These are phyloP conservation scores for Polydrusus pterygomalis DNA, from an alignment of 2,888 invertebrate genomes.

Conservation along the genomic window DNA sequence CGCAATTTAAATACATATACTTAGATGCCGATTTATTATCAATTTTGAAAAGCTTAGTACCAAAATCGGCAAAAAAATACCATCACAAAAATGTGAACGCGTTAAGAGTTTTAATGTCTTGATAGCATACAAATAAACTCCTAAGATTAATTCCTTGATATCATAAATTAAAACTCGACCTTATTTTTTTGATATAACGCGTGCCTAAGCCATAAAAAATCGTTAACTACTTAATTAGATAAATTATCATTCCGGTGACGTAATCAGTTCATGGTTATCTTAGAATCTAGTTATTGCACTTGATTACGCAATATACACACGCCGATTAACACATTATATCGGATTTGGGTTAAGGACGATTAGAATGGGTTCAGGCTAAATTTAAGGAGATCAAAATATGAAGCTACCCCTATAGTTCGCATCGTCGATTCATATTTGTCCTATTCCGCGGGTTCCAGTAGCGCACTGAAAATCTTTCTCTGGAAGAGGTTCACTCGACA, in stretches of 20 bases:
- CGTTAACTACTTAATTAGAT: slow-evolving; percentile 33
- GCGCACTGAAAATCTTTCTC: no score
- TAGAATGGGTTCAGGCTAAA: background rate
- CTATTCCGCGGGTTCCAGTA: no score
- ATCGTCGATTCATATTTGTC: no score
- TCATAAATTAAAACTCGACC: background rate
- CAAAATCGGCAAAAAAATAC: no score
- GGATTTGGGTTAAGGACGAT: slow-evolving; percentile 52
- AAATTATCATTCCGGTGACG: slow-evolving; percentile 52
- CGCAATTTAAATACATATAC: no score
- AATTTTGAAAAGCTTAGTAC: no score
- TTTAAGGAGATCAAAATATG: background rate
- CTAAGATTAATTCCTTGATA: background rate
- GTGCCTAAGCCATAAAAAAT: slow-evolving; percentile 17
- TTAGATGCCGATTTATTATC: no score
- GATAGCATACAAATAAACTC: no score
- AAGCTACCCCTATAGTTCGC: no score
- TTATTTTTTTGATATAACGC: slow-evolving; percentile 1
- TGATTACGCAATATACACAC: slow-evolving; percentile 43
- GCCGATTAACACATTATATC: slow-evolving; percentile 35
- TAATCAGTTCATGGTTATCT: slow-evolving; percentile 54
- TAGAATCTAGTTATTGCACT: slow-evolving; percentile 34
- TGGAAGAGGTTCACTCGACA: no score
- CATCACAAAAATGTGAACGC: no score
- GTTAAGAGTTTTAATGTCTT: no score